Conservation (phyloP, 2,797 vertebrate species). For the Clarias pachynema region DNA sequence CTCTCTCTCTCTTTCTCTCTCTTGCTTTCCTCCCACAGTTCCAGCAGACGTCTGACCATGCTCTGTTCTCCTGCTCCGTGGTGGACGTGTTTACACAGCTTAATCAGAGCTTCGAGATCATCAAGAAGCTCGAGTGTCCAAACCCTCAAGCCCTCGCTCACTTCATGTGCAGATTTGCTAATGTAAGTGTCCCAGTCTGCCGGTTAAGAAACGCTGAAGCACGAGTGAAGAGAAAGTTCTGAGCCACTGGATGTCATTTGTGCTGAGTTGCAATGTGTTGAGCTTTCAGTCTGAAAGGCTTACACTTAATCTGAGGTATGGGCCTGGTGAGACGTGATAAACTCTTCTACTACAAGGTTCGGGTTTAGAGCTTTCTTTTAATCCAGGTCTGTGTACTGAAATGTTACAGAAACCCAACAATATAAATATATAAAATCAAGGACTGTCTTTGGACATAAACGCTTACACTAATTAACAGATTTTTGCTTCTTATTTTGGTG, state of each 20-base stretch:
- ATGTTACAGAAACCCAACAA: too few relatives aligned
- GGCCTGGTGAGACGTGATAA: not conserved
- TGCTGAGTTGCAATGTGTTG: not conserved
- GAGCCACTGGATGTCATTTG: not conserved
- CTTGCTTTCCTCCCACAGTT: slow-evolving; percentile 76
- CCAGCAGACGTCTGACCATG: slow-evolving; percentile 96
- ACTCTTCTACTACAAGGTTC: not conserved
- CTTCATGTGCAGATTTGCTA: slow-evolving; percentile 98
- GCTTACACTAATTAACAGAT: not conserved
- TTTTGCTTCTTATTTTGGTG: not conserved
- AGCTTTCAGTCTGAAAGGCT: not conserved
- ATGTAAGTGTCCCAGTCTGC: slow-evolving; percentile 76
- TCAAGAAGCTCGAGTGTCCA: slow-evolving; percentile 97
- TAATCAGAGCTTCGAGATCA: slow-evolving; percentile 99
- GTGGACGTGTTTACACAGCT: slow-evolving; percentile 98
- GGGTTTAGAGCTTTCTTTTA: not conserved
- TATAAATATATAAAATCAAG: not conserved
- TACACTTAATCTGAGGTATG: not conserved
- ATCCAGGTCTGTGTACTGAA: not conserved
- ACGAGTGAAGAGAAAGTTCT: not conserved
- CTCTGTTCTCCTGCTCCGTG: slow-evolving; percentile 97
- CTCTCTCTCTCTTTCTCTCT: not conserved
- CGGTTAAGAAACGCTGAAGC: not conserved
- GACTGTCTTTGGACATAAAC: not conserved
- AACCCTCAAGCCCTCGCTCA: slow-evolving; percentile 97